Percentiles rank a stretch among this genome's conserved stretches.
Conservation (phyloP, 2,888 invertebrate species). For the Dascillus cervinus region DNA sequence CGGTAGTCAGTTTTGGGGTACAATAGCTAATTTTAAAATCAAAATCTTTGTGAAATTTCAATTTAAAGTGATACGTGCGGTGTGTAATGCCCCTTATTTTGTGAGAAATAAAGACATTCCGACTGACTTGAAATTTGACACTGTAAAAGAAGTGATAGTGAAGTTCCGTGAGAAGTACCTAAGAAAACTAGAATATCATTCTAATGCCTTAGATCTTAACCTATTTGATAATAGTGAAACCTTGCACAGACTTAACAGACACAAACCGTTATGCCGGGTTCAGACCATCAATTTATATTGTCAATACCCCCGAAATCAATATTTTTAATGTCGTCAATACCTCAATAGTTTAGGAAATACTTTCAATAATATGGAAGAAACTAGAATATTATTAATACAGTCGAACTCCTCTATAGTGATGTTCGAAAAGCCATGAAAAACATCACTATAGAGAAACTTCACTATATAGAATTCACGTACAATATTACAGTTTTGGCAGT, state of each 20-base stretch:
- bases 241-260: conserved; percentile 3
- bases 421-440: too few species aligned
- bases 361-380: too few species aligned
- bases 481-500: too few species aligned
- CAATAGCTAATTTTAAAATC: conserved; percentile 5
- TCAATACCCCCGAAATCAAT: too few species aligned
- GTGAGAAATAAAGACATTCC: conserved; percentile 6
- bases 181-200: conserved; percentile 5
- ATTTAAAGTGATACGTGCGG: conserved; percentile 3
- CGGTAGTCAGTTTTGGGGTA: conserved; percentile 4
- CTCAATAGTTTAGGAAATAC: too few species aligned
- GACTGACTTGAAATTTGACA: conserved; percentile 6
- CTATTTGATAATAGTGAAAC: conserved; percentile 6
- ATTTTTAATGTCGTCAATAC: too few species aligned
- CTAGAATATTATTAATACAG: too few species aligned
- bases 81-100: conserved; percentile 5
- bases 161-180: conserved; percentile 6
- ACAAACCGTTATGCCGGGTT: conserved; percentile 4
- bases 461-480: too few species aligned
- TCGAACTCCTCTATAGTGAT: too few species aligned
- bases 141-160: conserved; percentile 6
- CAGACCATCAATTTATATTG: too few species aligned
- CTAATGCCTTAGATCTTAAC: conserved; percentile 6
- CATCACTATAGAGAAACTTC: too few species aligned
- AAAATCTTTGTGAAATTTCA: conserved; percentile 6